These are phyloP conservation scores for Aleiodes alternator DNA, from an alignment of 2,888 invertebrate species.

Conservation along the genomic window DNA sequence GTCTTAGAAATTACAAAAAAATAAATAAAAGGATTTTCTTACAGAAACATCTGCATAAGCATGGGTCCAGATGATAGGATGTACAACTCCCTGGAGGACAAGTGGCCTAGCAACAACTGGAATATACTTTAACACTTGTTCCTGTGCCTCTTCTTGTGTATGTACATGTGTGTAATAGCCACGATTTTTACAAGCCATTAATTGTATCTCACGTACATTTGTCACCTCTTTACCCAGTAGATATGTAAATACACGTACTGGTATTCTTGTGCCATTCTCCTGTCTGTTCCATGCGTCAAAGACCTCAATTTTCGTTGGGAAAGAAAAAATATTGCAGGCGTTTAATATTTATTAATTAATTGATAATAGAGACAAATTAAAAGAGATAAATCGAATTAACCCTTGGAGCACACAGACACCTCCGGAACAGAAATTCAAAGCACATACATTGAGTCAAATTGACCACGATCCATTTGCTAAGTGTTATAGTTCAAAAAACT, in stretches of 20 bases:
- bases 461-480: too few relatives aligned
- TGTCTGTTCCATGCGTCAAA: slow-evolving; percentile 88
- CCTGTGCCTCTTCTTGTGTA: slow-evolving; percentile 95
- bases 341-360: neutral
- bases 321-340: slow-evolving; percentile 12
- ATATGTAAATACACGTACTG: slow-evolving; percentile 96
- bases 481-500: too few relatives aligned
- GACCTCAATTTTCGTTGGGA: slow-evolving; percentile 73
- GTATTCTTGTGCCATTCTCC: slow-evolving; percentile 83
- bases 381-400: neutral
- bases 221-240: slow-evolving; percentile 95
- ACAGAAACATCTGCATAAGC: slow-evolving; percentile 93
- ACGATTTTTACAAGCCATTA: slow-evolving; percentile 97
- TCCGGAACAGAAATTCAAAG: too few relatives aligned
- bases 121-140: slow-evolving; percentile 97
- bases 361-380: neutral
- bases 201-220: slow-evolving; percentile 90
- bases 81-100: slow-evolving; percentile 84
- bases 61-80: slow-evolving; percentile 96
- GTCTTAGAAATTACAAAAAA: too few relatives aligned
- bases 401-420: too few relatives aligned
- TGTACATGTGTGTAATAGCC: slow-evolving; percentile 97
- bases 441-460: too few relatives aligned
- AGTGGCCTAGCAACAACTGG: slow-evolving; percentile 93
- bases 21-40: slow-evolving; percentile 59